Evolutionary conservation across 2,113 vertebrate genomes (phyloP).

Genomic region (Emydura subglobosa): DNA sequence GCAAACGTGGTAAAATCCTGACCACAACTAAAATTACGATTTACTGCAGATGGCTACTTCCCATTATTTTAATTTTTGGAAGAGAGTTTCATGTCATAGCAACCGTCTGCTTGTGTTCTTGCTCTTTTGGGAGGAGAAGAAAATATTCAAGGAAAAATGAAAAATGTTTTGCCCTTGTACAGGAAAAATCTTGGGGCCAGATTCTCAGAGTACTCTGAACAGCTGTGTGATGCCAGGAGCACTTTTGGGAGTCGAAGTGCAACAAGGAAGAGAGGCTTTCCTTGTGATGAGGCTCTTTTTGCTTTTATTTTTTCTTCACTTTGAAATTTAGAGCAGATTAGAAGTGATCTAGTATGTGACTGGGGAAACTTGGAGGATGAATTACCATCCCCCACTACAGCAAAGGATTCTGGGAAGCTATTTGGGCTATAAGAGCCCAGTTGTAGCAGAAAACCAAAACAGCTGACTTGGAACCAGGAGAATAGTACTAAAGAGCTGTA

Average conservation of each 20-base stretch:
- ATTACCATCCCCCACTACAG: background rate
- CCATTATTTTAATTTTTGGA: background rate
- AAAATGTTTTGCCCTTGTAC: too few relatives aligned
- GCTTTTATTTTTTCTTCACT: background rate
- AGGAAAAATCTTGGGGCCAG: background rate
- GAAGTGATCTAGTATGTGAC: background rate
- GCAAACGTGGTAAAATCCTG: background rate
- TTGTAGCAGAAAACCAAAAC: rapidly evolving
- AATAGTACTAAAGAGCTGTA: background rate
- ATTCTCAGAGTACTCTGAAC: background rate
- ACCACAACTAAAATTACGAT: background rate
- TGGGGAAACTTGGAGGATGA: background rate
- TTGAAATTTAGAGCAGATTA: background rate
- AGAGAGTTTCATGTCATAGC: background rate
- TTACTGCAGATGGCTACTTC: background rate
- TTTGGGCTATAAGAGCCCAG: background rate
- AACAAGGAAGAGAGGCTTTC: background rate
- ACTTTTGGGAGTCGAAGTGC: too few relatives aligned
- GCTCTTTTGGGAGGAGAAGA: background rate
- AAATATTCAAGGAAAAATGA: background rate
- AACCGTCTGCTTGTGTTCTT: background rate
- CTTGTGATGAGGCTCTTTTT: background rate
- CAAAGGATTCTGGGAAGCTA: background rate
- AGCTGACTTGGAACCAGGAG: background rate
- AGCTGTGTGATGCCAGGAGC: background rate